Base-by-base conservation (phyloP, 2,113 vertebrate species). In the Cynopterus brachyotis region DNA sequence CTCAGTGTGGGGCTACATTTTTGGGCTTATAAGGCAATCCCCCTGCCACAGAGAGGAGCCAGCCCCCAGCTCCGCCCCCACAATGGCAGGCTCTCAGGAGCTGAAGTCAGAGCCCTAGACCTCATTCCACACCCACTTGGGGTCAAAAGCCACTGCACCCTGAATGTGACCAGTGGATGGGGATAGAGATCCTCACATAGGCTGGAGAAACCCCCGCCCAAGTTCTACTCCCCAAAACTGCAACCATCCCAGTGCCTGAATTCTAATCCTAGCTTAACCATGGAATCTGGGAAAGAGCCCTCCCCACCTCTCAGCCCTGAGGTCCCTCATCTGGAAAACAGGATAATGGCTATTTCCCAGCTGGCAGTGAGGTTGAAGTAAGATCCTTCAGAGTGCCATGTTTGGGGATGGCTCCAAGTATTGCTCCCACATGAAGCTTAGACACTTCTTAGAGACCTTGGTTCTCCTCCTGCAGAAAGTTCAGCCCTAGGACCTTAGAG, bases 21-120 rank as follows among this genome's bases (percentile, higher is more conserved):
- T 98, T 98, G 97, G 98, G 98, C 98, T 98, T 99, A 98, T 99
- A 99, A 98, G 98, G 98, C 97, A 99, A 98, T 98, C 78, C 92
- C 1, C 1, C 96, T 37, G 95, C 79, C 80, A 82, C 42, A 96
- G 92, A 96, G 96, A 97, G 97, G 97, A 79, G 97, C 76, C 72
- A 95, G 89, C n/a, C 62, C 45, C 40, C n/a, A 94, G 85, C 89
- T 75, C 96, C 95, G 0, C 97, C 97, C 88, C 37, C 5, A 50
- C n/a, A 19, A 94, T 55, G 47, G 42, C 47, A 62, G 88, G 53
- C 59, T 60, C 53, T 76, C 32, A 30, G 64, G 45, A 96, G 86
- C 28, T 62, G 11, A n/a, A 86, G 47, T 81, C 26, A 75, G 72
- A 92, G 11, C 8, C 47, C 32, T 20, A 64, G 7, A 96, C n/a